Base-by-base conservation (phyloP, 2,888 invertebrate genomes). In the Brassicogethes aeneus region DNA sequence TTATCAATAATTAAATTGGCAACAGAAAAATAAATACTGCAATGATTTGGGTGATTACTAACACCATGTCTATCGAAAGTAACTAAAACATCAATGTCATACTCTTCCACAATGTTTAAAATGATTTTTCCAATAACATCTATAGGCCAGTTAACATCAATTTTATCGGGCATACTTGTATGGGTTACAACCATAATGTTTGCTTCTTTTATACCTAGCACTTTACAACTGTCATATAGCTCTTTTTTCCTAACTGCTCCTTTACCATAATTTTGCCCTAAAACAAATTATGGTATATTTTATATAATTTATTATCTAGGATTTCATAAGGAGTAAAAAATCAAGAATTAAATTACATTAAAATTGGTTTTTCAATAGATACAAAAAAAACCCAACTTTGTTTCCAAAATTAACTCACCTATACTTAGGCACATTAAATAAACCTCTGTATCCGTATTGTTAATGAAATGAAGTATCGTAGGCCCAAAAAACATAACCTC, bases 401-500 rank as follows among this genome's bases (percentile, higher is more conserved):
- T 37, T 3, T 16, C 10, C 16, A 40, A 34, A n/a, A 42, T 17
- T 32, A 10, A 47, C 59, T 63, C 69, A 85, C 92, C 92, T 67
- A 82, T 80, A 16, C 91, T 86, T 51, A 95, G 72, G 66, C 94
- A 95, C 38, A 94, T 72, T 39, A 95, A 61, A 65, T 85, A 84
- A 30, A 94, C 80, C 49, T 79, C 74, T 56, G 79, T 79, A 51
- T 76, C 74, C 50, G 76, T 72, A 35, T 78, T 73, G 51, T 75
- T 77, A 2, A 70, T 61, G 44, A 88, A 69, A 61, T 82, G 75
- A 47, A 85, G 75, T 47, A 93, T 79, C 31, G 87, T 78, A 13
- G 99, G 99, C 1, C 93, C 91, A 66, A 99, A 99, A 68, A 99
- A 99, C 97, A 99, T 96, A 55, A 91, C 91, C 66, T 99, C 97